Percentiles rank a stretch among this genome's conserved stretches.
Conservation (phyloP, 2,797 vertebrate genomes). For the Sciurus carolinensis region DNA sequence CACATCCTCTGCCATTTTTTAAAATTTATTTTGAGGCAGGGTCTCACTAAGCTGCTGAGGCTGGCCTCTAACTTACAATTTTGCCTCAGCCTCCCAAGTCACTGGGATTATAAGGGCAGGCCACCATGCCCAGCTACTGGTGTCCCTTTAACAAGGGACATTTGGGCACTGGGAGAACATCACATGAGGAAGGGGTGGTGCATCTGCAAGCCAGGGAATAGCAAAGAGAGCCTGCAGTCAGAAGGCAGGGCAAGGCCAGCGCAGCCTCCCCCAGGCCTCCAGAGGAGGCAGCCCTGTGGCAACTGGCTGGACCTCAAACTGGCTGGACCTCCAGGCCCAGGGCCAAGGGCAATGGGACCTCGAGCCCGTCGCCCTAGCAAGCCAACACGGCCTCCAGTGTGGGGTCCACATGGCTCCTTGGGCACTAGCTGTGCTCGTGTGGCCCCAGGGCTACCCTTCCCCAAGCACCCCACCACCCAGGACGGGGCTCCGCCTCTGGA, state of each 20-base stretch:
- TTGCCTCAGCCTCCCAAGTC: no score
- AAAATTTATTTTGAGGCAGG: no score
- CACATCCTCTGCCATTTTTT: no score
- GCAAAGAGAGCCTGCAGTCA: background rate
- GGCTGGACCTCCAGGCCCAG: background rate
- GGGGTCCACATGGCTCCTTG: background rate
- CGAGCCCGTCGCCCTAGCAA: background rate
- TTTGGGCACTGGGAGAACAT: background rate
- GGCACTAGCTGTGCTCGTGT: background rate
- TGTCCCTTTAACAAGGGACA: background rate
- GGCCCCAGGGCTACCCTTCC: background rate
- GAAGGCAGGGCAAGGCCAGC: background rate
- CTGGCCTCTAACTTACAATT: no score
- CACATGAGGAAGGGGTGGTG: accelerated
- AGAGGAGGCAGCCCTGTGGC: background rate
- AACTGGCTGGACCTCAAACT: accelerated
- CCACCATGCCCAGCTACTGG: no score
- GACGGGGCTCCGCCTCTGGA: background rate
- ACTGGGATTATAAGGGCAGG: no score
- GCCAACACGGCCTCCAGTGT: background rate
- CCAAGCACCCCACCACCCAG: background rate
- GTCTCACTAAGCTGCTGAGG: no score
- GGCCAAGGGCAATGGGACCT: no score
- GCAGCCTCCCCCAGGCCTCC: background rate
- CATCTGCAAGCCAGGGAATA: background rate